Evolutionary conservation across 1,140 invertebrate species (phyloP).

Genomic region (Chrysomallon squamiferum): DNA sequence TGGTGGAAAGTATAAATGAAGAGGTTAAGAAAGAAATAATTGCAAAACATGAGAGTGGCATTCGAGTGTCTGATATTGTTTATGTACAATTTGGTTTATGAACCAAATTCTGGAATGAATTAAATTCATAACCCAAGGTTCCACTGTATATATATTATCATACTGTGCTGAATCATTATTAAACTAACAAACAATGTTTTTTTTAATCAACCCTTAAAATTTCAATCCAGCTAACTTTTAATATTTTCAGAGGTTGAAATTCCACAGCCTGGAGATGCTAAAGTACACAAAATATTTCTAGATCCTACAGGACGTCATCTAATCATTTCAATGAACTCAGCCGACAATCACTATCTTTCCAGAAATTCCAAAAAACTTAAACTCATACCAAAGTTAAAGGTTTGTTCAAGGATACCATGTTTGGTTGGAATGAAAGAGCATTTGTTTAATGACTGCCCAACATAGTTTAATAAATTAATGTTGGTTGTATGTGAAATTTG

Average conservation of each 20-base stretch:
- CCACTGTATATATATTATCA: not conserved
- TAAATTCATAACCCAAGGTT: not conserved
- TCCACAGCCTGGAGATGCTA: conserved; percentile 55
- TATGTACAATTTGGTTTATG: too few relatives aligned
- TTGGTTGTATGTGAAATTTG: not conserved
- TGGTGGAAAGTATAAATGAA: too few relatives aligned
- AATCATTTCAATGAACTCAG: conserved; percentile 75
- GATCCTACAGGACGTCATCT: conserved; percentile 88
- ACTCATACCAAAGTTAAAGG: conserved; percentile 63
- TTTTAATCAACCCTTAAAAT: too few relatives aligned
- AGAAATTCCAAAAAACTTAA: conserved; percentile 73
- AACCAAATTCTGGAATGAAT: too few relatives aligned
- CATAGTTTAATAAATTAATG: not conserved
- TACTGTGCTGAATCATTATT: not conserved
- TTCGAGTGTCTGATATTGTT: too few relatives aligned
- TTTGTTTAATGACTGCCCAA: not conserved
- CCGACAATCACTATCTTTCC: conserved; percentile 82
- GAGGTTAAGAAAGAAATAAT: too few relatives aligned
- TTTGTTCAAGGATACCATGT: conserved; percentile 28
- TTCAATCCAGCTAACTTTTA: too few relatives aligned
- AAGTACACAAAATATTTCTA: conserved; percentile 78
- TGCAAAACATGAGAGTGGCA: too few relatives aligned
- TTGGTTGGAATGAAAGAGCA: too few relatives aligned
- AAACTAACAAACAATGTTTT: too few relatives aligned
- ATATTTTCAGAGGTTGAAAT: conserved; percentile 55